phyloP scores from a whole-genome alignment of 2,113 vertebrate genomes.

The Pelodiscus sinensis region DNA sequence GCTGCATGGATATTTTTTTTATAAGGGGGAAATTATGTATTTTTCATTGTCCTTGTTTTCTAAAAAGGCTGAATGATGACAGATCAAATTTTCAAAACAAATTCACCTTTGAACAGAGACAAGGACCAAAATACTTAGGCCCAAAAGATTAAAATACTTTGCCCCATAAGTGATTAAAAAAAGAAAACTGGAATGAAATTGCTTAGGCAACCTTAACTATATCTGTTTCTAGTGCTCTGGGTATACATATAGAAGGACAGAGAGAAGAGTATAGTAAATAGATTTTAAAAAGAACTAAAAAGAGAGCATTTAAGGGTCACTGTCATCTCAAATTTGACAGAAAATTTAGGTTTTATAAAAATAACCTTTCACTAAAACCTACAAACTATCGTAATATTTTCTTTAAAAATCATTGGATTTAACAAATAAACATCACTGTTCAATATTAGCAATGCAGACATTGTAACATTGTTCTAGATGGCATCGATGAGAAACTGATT shows the following conservation, averaged over 20 bases:
- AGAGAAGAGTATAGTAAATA: background rate
- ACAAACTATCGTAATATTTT: background rate
- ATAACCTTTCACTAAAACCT: background rate
- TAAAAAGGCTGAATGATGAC: background rate
- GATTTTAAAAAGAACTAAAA: background rate
- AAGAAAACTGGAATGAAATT: background rate
- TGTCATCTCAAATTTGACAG: background rate
- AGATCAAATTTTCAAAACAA: background rate
- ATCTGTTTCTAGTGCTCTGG: background rate
- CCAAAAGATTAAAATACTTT: background rate
- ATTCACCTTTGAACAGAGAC: background rate
- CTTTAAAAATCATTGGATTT: background rate
- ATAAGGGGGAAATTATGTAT: background rate
- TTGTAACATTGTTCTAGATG: background rate
- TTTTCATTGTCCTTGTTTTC: background rate
- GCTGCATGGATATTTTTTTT: background rate
- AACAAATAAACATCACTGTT: constrained; percentile 1
- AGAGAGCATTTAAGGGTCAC: background rate
- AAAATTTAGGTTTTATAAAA: constrained; percentile 7
- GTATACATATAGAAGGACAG: background rate
- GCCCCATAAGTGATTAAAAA: background rate
- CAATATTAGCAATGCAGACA: constrained; percentile 19
- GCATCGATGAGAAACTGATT: background rate
- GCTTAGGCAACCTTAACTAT: constrained; percentile 5
- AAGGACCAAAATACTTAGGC: background rate